Evolutionary conservation across 2,113 vertebrate genomes (phyloP).

Genomic region (Larimichthys crocea): DNA sequence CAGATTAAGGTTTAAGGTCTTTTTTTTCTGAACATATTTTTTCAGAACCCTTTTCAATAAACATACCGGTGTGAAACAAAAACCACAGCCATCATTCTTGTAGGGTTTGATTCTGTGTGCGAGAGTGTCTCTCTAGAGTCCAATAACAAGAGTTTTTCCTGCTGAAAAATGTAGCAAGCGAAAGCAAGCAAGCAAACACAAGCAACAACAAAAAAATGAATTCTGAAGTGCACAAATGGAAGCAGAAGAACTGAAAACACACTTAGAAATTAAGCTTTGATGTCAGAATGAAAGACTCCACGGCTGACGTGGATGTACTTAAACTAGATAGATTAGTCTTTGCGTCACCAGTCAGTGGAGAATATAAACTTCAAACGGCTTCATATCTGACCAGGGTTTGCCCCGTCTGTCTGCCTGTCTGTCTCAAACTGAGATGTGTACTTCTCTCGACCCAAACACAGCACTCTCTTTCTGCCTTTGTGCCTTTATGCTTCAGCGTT

Average conservation of each 20-base stretch:
- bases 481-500: not conserved
- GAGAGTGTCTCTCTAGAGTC: slow-evolving; percentile 1
- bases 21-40: not conserved
- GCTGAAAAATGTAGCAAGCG: slow-evolving; percentile 20
- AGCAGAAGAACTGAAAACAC: slow-evolving; percentile 26
- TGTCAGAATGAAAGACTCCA: slow-evolving; percentile 47
- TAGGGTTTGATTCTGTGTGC: not conserved
- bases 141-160: slow-evolving; percentile 30
- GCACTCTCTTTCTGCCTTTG: not conserved
- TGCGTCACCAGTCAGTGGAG: slow-evolving; percentile 48
- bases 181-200: slow-evolving; percentile 3
- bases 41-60: not conserved
- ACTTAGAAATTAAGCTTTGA: slow-evolving; percentile 62
- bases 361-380: slow-evolving; percentile 63
- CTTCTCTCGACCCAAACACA: slow-evolving; percentile 17
- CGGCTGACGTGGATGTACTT: slow-evolving; percentile 40
- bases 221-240: slow-evolving; percentile 51
- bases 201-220: slow-evolving; percentile 15
- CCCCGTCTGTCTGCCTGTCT: slow-evolving; percentile 23
- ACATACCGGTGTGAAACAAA: slow-evolving; percentile 14
- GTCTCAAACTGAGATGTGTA: not conserved
- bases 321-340: slow-evolving; percentile 43
- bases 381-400: slow-evolving; percentile 36
- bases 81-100: not conserved
- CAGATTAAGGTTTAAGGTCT: not conserved